phyloP scores from a whole-genome alignment of 2,113 vertebrate genomes.

The Progne subis region DNA sequence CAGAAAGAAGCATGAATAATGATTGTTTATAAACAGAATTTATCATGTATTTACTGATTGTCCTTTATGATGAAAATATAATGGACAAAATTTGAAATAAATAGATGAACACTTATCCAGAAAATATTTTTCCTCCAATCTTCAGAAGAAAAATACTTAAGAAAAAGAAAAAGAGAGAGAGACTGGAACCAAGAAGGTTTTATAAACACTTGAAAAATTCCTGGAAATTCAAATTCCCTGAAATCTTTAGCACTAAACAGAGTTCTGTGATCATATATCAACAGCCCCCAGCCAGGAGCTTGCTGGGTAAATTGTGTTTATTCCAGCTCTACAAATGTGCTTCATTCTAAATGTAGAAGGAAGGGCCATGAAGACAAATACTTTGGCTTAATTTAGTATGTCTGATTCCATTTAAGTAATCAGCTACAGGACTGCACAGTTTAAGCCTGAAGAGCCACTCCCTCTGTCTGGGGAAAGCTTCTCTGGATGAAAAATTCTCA shows the following conservation, averaged over 20 bases:
- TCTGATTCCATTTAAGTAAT: neutral
- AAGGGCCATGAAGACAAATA: neutral
- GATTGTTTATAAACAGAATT: neutral
- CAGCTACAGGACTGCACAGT: neutral
- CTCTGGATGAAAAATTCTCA: neutral
- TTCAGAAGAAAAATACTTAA: neutral
- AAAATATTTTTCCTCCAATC: neutral
- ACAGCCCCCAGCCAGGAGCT: neutral
- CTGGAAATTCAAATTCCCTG: neutral
- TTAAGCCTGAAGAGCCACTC: neutral
- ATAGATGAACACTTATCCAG: fast-evolving
- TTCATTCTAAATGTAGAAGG: neutral
- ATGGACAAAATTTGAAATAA: neutral
- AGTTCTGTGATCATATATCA: neutral
- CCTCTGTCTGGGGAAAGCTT: neutral
- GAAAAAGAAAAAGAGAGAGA: neutral
- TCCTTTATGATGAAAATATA: neutral
- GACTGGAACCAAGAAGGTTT: neutral
- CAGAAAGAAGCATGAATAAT: conserved; percentile 17
- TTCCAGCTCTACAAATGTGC: neutral
- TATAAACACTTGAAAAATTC: neutral
- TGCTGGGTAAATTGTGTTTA: neutral
- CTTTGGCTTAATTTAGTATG: neutral
- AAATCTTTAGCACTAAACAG: neutral
- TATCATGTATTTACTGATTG: neutral